Conservation (phyloP, 2,113 vertebrate species). For the Rhabdomys dilectus region DNA sequence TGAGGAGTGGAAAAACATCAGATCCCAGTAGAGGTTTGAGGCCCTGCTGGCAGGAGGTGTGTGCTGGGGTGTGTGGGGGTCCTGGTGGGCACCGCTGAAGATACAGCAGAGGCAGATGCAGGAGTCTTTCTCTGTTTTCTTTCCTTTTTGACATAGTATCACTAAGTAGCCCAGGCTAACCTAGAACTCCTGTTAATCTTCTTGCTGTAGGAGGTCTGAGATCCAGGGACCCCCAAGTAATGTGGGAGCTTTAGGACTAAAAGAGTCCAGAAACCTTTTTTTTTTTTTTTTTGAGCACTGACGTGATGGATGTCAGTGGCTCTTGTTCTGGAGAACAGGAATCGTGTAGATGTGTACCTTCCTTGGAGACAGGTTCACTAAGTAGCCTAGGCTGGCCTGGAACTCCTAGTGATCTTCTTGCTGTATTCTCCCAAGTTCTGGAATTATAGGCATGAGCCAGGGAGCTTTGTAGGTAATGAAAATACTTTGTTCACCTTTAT, state of each 20-base stretch:
- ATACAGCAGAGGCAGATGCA: neutral
- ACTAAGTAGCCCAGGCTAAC: neutral
- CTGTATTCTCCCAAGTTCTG: neutral
- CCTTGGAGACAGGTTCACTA: neutral
- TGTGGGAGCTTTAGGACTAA: neutral
- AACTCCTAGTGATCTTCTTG: neutral
- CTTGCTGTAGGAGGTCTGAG: neutral
- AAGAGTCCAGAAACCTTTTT: neutral
- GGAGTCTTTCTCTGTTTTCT: neutral
- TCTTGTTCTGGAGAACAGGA: neutral
- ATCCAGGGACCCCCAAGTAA: neutral
- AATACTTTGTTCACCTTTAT: neutral
- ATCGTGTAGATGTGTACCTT: too few species aligned
- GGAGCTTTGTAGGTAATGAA: neutral
- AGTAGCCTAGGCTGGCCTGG: neutral
- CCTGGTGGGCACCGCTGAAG: neutral
- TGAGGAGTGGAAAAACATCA: neutral
- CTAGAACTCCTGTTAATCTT: neutral
- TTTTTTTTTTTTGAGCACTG: neutral
- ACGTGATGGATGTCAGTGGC: neutral
- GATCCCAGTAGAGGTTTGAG: neutral
- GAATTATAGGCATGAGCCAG: neutral
- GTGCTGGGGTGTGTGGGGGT: neutral
- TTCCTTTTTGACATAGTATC: neutral
- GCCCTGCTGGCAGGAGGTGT: neutral